Percentiles rank a stretch among this genome's conserved stretches.
Conservation (phyloP, 2,113 vertebrate genomes). For the Hoplias malabaricus region DNA sequence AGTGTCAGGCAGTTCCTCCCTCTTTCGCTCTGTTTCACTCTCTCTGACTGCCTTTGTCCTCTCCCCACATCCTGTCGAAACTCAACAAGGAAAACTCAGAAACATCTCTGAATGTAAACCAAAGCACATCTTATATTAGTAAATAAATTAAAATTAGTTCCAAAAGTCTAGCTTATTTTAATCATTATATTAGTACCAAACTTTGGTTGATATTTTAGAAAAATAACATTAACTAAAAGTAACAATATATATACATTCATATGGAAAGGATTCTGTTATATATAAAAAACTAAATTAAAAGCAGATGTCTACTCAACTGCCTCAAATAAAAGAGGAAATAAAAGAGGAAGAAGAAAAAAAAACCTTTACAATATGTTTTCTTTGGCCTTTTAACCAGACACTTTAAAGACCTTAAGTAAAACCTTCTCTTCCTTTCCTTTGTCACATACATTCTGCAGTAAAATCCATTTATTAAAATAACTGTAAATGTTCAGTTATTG, state of each 20-base stretch:
- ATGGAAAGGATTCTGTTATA: background rate
- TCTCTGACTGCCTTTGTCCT: too few relatives aligned
- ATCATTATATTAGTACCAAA: too few relatives aligned
- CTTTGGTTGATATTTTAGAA: too few relatives aligned
- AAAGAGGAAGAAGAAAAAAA: background rate
- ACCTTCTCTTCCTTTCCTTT: background rate
- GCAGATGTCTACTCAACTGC: too few relatives aligned
- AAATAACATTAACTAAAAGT: too few relatives aligned
- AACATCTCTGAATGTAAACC: background rate
- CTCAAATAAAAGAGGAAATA: background rate
- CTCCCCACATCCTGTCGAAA: constrained; percentile 30
- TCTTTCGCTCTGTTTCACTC: background rate
- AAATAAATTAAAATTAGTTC: too few relatives aligned
- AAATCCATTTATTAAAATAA: background rate
- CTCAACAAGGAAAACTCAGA: background rate
- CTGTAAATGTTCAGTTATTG: background rate
- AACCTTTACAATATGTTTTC: background rate
- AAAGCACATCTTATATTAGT: background rate
- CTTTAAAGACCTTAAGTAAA: background rate
- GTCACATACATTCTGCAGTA: background rate
- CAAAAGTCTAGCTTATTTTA: too few relatives aligned
- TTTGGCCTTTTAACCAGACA: background rate
- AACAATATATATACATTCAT: too few relatives aligned
- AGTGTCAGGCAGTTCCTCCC: constrained; percentile 6
- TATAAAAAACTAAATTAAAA: background rate